Conservation (phyloP, 37 sponge, comb jelly and placozoan species). For the Trichoplax adhaerens region DNA sequence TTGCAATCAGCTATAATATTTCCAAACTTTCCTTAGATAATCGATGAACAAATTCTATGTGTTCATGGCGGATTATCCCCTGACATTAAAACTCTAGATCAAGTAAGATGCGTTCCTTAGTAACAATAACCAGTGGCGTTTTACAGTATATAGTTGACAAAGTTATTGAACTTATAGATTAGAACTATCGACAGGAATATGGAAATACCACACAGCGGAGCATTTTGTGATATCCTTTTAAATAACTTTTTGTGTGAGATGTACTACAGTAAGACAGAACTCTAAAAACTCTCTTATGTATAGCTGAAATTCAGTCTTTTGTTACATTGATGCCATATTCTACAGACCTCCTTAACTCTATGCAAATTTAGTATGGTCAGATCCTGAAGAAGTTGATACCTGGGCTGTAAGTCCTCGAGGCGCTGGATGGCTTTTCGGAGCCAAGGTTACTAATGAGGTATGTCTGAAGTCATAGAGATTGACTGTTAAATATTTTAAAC, state of each 20-base stretch:
- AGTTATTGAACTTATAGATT: constrained; percentile 32
- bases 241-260: too few species aligned
- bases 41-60: constrained; percentile 92
- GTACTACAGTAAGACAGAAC: too few species aligned
- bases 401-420: constrained; percentile 98
- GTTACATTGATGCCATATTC: not conserved
- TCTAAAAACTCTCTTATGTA: too few species aligned
- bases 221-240: constrained; percentile 66
- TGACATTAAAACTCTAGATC: constrained; percentile 90
- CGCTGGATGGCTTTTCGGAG: constrained; percentile 97
- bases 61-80: constrained; percentile 99
- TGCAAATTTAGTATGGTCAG: constrained; percentile 97
- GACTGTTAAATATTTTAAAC: too few species aligned
- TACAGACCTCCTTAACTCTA: not conserved
- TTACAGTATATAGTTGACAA: not conserved
- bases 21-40: constrained; percentile 36
- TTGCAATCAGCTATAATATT: not conserved
- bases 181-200: constrained; percentile 82
- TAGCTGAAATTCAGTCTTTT: not conserved
- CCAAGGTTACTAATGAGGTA: constrained; percentile 74
- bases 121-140: not conserved
- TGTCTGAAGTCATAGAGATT: not conserved
- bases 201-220: constrained; percentile 96
- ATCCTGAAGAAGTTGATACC: constrained; percentile 95
- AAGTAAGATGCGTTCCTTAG: constrained; percentile 35